Evolutionary conservation across 30 jellyfish, hydroid and myxozoan species (phyloP), one percentile per base, ranked within the genome.

Genomic region (Clytia hemisphaerica): DNA sequence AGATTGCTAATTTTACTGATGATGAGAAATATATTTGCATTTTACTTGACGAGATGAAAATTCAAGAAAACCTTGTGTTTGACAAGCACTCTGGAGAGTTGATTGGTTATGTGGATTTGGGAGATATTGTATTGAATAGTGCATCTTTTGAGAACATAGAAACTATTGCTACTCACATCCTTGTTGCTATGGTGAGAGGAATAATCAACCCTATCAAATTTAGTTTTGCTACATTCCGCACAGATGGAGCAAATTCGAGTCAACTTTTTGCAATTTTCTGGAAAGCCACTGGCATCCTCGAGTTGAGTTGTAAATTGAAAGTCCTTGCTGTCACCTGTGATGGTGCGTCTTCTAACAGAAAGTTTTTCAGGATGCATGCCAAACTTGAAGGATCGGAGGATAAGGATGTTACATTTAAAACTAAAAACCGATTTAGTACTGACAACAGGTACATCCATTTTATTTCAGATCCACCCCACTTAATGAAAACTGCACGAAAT

Each of bases 281-380:
- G n/a, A n/a, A n/a, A n/a, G n/a, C n/a, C 10, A 49, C 73, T 3
- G 35, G 83, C 37, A 72, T 81, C n/a, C 30, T 40, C 2, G 91
- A 81, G 50, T 38, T 60, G 54, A 46, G 37, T 9, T 65, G 84
- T 45, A 27, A 40, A 34, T 35, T 79, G 35, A 72, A 72, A 49
- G 90, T 58, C 14, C 40, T 80, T 45, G 94, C 94, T 29, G 82
- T 40, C 15, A 72, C 90, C 10, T 58, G 94, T 72, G 88, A 80
- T 71, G 82, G 94, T 6, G 94, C 89, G 21, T 80, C 94, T 7
- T 34, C 80, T 10, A 78, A 67, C 51, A 53, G 93, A 30, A 68
- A 40, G 3, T 25, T 78, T 21, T 78, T 49, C 44, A n/a, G 45
- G 45, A 49, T 78, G 79, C 71, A 67, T 45, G 19, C 19, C 28